A percentile compares a stretch with the other conserved stretches of the same genome.
Conservation (phyloP, 2,888 invertebrate genomes). For the Unio pictorum region DNA sequence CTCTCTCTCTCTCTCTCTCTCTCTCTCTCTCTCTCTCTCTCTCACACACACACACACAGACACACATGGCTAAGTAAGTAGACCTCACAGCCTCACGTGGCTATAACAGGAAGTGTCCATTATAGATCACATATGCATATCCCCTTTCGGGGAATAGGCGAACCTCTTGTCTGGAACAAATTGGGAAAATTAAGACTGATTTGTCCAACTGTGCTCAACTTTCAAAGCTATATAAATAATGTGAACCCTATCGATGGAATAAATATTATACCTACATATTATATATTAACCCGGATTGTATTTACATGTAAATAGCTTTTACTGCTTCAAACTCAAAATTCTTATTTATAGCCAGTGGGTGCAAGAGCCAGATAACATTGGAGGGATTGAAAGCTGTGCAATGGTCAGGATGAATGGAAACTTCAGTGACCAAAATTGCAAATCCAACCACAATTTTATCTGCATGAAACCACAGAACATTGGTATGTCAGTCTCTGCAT, state of each 20-base stretch:
- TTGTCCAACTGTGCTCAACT: not conserved
- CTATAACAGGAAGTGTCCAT: too few relatives aligned
- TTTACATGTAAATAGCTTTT: too few relatives aligned
- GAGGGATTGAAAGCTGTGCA: conserved; percentile 41
- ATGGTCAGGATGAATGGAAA: conserved; percentile 34
- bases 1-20: too few relatives aligned
- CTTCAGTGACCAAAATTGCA: conserved; percentile 44
- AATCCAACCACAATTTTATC: conserved; percentile 33
- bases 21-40: too few relatives aligned
- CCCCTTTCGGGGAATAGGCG: not conserved
- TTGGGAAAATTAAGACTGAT: not conserved
- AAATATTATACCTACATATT: too few relatives aligned
- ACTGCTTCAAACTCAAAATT: too few relatives aligned
- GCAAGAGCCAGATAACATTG: conserved; percentile 45
- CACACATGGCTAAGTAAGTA: too few relatives aligned
- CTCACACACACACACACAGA: too few relatives aligned
- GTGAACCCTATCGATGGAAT: too few relatives aligned
- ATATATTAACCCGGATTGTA: too few relatives aligned
- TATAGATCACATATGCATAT: not conserved
- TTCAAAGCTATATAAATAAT: not conserved
- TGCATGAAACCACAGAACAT: conserved; percentile 29
- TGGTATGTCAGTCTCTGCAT: conserved; percentile 15
- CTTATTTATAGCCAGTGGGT: conserved; percentile 36
- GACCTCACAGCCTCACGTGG: too few relatives aligned
- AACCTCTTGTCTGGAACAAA: not conserved